A percentile compares a stretch with the other conserved stretches of the same genome.
These are phyloP conservation scores for Nautilus pompilius DNA, from an alignment of 1,140 invertebrate genomes.

Conservation along the genomic window DNA sequence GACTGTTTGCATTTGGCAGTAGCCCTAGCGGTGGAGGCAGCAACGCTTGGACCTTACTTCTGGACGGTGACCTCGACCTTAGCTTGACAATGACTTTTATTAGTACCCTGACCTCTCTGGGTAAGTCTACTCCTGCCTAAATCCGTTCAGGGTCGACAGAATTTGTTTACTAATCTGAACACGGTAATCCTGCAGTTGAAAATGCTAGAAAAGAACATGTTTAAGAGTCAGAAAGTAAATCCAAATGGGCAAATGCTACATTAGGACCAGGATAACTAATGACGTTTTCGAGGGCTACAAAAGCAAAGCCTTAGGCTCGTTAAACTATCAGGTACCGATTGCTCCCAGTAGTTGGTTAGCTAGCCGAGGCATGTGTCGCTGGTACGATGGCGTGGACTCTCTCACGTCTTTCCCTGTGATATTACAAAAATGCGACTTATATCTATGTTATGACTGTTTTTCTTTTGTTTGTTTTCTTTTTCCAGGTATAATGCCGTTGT, in stretches of 20 bases:
- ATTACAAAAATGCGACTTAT: too few species aligned
- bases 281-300: too few species aligned
- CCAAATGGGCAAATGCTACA: background rate
- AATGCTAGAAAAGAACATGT: background rate
- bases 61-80: conserved; percentile 57
- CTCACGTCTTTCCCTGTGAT: too few species aligned
- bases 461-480: too few species aligned
- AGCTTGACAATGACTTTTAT: conserved; percentile 56
- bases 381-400: too few species aligned
- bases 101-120: conserved; percentile 34
- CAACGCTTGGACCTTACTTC: conserved; percentile 58
- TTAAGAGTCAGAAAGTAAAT: background rate
- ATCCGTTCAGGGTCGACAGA: too few species aligned
- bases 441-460: too few species aligned
- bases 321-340: too few species aligned
- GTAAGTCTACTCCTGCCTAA: conserved; percentile 25
- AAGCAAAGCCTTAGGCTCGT: too few species aligned
- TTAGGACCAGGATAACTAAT: too few species aligned
- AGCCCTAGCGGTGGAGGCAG: conserved; percentile 57
- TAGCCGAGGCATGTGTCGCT: too few species aligned
- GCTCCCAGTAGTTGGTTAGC: too few species aligned
- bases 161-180: background rate
- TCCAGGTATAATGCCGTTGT: conserved; percentile 88
- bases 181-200: background rate
- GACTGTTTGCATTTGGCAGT: conserved; percentile 55